phyloP scores from a whole-genome alignment of 2,888 invertebrate genomes.

The Lathronympha strigana region DNA sequence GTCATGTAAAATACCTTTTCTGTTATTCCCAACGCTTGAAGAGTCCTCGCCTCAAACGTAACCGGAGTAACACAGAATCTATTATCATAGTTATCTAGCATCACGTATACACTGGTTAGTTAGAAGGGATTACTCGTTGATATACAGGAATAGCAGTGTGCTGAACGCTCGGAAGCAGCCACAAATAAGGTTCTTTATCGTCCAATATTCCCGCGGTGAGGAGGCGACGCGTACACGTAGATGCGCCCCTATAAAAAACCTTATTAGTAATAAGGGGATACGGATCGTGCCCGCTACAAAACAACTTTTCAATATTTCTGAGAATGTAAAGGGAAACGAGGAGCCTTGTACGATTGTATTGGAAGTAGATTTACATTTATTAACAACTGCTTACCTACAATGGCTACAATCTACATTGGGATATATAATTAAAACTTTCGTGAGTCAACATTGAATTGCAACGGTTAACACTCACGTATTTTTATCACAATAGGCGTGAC shows the following conservation, averaged over 20 bases:
- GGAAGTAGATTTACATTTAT: slow-evolving; percentile 9
- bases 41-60: neutral
- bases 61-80: too few relatives aligned
- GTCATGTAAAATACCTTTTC: slow-evolving; percentile 27
- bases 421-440: too few relatives aligned
- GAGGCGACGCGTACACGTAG: slow-evolving; percentile 9
- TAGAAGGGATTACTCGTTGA: neutral
- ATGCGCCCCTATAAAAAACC: slow-evolving; percentile 31
- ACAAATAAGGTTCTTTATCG: slow-evolving; percentile 36
- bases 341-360: slow-evolving; percentile 27
- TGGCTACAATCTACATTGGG: too few relatives aligned
- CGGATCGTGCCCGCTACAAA: slow-evolving; percentile 25
- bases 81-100: neutral
- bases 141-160: neutral
- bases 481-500: too few relatives aligned
- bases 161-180: slow-evolving; percentile 1
- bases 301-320: slow-evolving; percentile 37
- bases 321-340: slow-evolving; percentile 29
- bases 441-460: too few relatives aligned
- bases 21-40: neutral
- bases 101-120: neutral
- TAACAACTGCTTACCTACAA: too few relatives aligned
- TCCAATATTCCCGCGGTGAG: slow-evolving; percentile 12
- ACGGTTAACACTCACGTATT: too few relatives aligned
- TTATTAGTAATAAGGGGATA: slow-evolving; percentile 33